Base-by-base conservation (phyloP, 2,797 vertebrate genomes). In the Saxicola maurus region DNA sequence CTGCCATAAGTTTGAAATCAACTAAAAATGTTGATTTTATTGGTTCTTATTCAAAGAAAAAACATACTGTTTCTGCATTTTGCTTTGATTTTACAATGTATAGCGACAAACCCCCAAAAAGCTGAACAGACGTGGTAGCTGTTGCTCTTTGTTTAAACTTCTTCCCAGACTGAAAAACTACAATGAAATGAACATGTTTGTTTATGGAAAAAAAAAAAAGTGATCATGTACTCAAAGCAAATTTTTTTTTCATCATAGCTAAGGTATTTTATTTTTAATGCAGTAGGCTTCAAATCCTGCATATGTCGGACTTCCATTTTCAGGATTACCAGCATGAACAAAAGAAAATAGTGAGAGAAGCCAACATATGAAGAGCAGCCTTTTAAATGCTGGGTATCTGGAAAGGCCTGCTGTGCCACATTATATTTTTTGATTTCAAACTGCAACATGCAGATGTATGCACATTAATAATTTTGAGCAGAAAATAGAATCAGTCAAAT, bases 401-500 rank as follows among this genome's bases (percentile, higher is more conserved):
- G 79, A 85, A 79, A 46, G 62, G 21, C 82, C 91, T 91, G 86
- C 87, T 77, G 91, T 89, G 91, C 80, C 3, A 4, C 55, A 81
- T 94, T 83, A 52, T 79, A 38, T 81, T 89, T 86, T 69, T 31
- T 66, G 33, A 85, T 92, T 93, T 88, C 82, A 81, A 66, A 60
- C 53, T 74, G 82, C 75, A 92, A 66, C 84, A 73, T 85, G 79
- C 72, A 94, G 76, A 87, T 87, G 56, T 81, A 78, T 87, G 90
- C 86, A 87, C 79, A 90, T 90, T 87, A 93, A 87, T 91, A 92
- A 91, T 83, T 87, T 93, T 37, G 31, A 81, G 43, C 40, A 83
- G 73, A 95, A 92, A 94, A 95, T 46, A 60, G 84, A 89, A 31
- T 81, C 90, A 86, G 52, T 91, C 76, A 76, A 87, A 95, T 73